Base-by-base conservation (phyloP, 2,888 invertebrate genomes). In the Bombyx huttoni region DNA sequence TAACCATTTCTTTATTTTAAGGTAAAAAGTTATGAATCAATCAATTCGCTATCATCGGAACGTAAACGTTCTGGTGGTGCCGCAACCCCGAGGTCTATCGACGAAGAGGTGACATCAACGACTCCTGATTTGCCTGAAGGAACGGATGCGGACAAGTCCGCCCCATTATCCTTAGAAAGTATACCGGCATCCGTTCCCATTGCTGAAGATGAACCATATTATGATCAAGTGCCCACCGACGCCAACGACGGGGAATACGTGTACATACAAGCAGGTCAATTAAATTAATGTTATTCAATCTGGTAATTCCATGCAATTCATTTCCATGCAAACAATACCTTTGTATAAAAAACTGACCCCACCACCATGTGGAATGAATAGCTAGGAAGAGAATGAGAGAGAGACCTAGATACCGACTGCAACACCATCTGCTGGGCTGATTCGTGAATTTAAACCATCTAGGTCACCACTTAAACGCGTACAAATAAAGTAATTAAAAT, bases 221-320 rank as follows among this genome's bases (percentile, higher is more conserved):
- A 93, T 64, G 93, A 93, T 66, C 92, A 92, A 70, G 93, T 93
- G 50, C 93, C 93, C 0, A 84, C 91, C 49, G 93, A 93, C 58
- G 88, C 90, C 49, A 89, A 89, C 58, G 91, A 91, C 60, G 93
- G 93, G 52, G 94, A 94, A 86, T 94, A 94, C 71, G 93, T 94
- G 59, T 93, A 93, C 66, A 92, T 94, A 56, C 92, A 93, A 84
- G 91, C 93, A 53, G 92, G 92, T 79, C 24, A 81, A 84, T 64
- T 73, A 68, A 51, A 61, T 50, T n/a, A 14, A 7, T 10, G 3
- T 12, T 10, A 14, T 24, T 24, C 24, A 24, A 2, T 24, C 24
- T 24, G 24, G 24, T 24, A 24, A 24, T n/a, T n/a, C n/a, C n/a
- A n/a, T n/a, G n/a, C n/a, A 24, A 24, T 3, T 3, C 24, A 24